Evolutionary conservation across 2,113 vertebrate genomes (phyloP).

Genomic region (Seriola quinqueradiata): DNA sequence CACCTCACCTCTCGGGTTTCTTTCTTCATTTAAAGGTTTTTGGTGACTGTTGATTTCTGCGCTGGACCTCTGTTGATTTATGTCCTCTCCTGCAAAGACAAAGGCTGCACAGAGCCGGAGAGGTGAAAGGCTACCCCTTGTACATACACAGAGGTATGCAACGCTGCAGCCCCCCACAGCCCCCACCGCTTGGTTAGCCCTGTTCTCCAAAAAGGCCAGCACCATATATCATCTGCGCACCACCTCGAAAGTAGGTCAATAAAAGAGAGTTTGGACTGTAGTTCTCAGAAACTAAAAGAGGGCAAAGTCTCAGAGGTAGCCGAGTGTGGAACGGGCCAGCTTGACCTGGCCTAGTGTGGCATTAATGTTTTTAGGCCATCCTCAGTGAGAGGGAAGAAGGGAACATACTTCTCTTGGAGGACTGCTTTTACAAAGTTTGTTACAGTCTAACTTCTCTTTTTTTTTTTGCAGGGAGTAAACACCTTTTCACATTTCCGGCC

Average conservation of each 20-base stretch:
- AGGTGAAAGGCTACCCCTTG: constrained; percentile 76
- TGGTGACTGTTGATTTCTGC: constrained; percentile 48
- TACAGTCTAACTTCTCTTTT: background rate
- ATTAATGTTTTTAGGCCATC: constrained; percentile 50
- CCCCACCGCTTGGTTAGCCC: constrained; percentile 47
- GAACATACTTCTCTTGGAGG: constrained; percentile 5
- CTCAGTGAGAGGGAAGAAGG: constrained; percentile 13
- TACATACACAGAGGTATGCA: constrained; percentile 77
- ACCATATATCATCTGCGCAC: constrained; percentile 74
- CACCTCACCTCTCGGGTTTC: constrained; percentile 12
- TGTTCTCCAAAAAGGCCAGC: constrained; percentile 57
- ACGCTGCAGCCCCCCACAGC: constrained; percentile 23
- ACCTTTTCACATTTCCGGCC: background rate
- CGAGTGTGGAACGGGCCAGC: constrained; percentile 40
- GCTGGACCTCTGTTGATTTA: constrained; percentile 66
- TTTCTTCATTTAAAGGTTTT: constrained; percentile 27
- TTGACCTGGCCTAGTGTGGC: constrained; percentile 29
- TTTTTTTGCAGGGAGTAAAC: background rate
- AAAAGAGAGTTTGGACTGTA: constrained; percentile 66
- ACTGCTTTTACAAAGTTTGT: constrained; percentile 15
- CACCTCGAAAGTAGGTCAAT: constrained; percentile 81
- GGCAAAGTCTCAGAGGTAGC: constrained; percentile 55
- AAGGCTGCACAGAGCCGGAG: constrained; percentile 68
- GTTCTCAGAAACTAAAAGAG: constrained; percentile 58
- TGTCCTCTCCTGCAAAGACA: constrained; percentile 70